phyloP scores from a whole-genome alignment of 2,113 vertebrate species.

The Orthonyx spaldingii region DNA sequence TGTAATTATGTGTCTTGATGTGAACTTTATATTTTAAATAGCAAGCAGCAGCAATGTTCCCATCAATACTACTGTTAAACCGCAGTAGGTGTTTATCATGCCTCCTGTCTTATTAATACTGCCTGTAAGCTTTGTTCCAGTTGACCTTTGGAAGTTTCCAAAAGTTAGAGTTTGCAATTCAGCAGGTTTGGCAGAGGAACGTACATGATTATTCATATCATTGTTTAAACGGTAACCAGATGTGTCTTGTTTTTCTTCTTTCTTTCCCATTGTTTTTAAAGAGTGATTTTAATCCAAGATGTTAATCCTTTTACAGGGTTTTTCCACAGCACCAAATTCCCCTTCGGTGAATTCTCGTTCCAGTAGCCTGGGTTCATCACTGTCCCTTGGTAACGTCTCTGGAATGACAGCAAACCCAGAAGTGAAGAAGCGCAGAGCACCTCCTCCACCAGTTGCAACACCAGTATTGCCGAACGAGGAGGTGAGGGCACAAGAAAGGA shows the following conservation, averaged over 20 bases:
- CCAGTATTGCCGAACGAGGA: background rate
- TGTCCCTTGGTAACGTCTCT: conserved; percentile 83
- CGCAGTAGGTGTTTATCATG: background rate
- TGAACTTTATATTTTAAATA: background rate
- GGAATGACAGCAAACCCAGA: conserved; percentile 77
- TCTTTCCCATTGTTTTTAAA: conserved; percentile 25
- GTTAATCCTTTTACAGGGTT: conserved; percentile 70
- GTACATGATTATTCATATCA: conserved; percentile 1
- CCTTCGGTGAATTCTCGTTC: conserved; percentile 72
- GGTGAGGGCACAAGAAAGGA: conserved; percentile 38
- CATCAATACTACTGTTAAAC: background rate
- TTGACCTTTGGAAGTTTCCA: conserved; percentile 48
- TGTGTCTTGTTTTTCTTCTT: conserved; percentile 38
- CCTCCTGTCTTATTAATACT: background rate
- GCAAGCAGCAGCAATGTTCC: background rate
- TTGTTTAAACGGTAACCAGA: conserved; percentile 45
- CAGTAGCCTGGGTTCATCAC: conserved; percentile 77
- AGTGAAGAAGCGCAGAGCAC: conserved; percentile 88
- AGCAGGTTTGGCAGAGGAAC: conserved; percentile 18
- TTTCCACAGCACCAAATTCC: conserved; percentile 70
- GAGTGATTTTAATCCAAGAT: conserved; percentile 26
- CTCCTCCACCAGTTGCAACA: conserved; percentile 70
- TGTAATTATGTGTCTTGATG: background rate
- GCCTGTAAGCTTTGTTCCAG: conserved; percentile 11
- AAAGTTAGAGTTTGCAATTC: conserved; percentile 42